Percentiles rank a stretch among this genome's conserved stretches.
These are phyloP conservation scores for Platorchestia sp. DNA, from an alignment of 1,140 invertebrate genomes.

Conservation along the genomic window DNA sequence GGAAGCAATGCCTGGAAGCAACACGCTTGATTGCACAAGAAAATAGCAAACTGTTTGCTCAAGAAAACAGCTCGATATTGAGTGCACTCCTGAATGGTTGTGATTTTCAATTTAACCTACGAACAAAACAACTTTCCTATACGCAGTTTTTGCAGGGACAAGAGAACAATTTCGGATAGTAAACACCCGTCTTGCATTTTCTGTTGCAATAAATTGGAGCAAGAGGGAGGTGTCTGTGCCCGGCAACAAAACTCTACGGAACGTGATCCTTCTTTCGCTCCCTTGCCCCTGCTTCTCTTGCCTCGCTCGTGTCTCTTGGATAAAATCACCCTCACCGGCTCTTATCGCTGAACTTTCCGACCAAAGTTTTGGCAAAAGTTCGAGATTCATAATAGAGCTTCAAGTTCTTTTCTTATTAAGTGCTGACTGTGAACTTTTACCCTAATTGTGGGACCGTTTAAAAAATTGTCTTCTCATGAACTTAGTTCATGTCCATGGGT, in stretches of 20 bases:
- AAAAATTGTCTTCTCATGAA: neutral
- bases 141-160: neutral
- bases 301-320: neutral
- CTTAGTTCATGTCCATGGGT: neutral
- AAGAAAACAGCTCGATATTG: neutral
- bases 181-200: neutral
- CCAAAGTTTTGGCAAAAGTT: slow-evolving; percentile 24
- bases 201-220: neutral
- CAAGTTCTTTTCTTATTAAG: slow-evolving; percentile 38
- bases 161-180: neutral
- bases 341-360: slow-evolving; percentile 31
- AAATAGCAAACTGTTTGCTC: neutral
- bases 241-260: slow-evolving; percentile 37
- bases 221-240: neutral
- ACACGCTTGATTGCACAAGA: neutral
- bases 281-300: neutral
- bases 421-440: slow-evolving; percentile 37
- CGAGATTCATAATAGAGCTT: slow-evolving; percentile 44
- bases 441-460: neutral
- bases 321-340: slow-evolving; percentile 34
- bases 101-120: neutral
- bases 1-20: neutral
- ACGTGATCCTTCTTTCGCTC: neutral
- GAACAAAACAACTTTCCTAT: neutral
- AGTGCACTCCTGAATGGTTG: neutral